Conservation (phyloP, 2,113 vertebrate species). For the Nettapus auritus region DNA sequence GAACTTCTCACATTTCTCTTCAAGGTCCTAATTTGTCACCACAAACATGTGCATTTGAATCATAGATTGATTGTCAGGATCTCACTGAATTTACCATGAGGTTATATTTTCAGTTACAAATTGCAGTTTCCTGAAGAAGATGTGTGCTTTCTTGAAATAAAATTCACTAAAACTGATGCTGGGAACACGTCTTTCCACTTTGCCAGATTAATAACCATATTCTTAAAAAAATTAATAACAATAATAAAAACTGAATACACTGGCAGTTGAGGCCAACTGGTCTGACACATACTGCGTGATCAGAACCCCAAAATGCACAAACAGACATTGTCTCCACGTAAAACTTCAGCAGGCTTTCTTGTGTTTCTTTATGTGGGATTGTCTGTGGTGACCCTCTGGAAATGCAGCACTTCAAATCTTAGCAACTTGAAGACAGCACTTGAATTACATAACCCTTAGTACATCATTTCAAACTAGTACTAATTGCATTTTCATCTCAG, state of each 20-base stretch:
- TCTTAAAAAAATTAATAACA: not conserved
- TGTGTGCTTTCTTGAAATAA: not conserved
- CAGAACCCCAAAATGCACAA: not conserved
- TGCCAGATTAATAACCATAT: not conserved
- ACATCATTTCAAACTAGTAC: not conserved
- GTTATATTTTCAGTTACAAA: not conserved
- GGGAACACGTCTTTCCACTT: not conserved
- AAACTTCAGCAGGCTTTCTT: not conserved
- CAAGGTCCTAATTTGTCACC: not conserved
- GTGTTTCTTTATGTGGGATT: not conserved
- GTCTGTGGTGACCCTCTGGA: not conserved
- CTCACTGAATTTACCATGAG: not conserved
- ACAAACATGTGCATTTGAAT: not conserved
- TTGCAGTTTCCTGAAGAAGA: not conserved
- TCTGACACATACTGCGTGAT: not conserved
- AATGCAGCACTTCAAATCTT: not conserved
- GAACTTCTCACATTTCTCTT: not conserved
- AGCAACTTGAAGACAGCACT: not conserved
- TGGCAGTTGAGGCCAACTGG: not conserved
- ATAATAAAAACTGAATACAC: rapidly evolving
- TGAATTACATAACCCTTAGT: conserved; percentile 26
- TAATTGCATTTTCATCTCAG: not conserved
- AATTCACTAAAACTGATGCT: not conserved
- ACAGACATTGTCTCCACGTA: not conserved
- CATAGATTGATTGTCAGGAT: not conserved